phyloP scores from a whole-genome alignment of 2,888 invertebrate species.

The Drosophila sordidapex region DNA sequence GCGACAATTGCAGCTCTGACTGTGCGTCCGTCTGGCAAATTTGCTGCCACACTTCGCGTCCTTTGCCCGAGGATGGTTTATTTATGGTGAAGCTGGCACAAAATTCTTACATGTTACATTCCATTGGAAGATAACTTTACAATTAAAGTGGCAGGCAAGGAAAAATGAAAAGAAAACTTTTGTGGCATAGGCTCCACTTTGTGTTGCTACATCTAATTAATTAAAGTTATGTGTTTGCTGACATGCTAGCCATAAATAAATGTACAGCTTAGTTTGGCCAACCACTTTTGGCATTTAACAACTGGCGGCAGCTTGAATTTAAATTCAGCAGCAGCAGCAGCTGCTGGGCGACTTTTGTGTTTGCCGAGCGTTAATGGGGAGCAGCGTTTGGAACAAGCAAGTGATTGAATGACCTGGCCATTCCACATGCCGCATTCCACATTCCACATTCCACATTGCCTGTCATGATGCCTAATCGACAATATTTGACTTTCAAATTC shows the following conservation, averaged over 20 bases:
- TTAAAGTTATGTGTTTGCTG: conserved; percentile 69
- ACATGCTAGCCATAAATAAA: conserved; percentile 62
- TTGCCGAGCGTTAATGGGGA: conserved; percentile 6
- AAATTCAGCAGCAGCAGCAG: conserved; percentile 34
- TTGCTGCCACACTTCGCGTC: conserved; percentile 28
- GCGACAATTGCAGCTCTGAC: conserved; percentile 9
- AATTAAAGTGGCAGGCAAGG: conserved; percentile 47
- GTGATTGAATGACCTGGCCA: conserved; percentile 32
- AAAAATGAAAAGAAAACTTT: not conserved
- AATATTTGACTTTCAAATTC: conserved; percentile 74
- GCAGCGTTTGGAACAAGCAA: conserved; percentile 27
- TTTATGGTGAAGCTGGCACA: conserved; percentile 40
- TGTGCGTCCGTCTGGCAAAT: conserved; percentile 16
- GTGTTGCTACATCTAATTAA: conserved; percentile 72
- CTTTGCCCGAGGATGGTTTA: conserved; percentile 47
- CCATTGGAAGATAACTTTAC: conserved; percentile 53
- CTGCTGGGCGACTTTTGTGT: conserved; percentile 3
- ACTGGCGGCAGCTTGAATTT: conserved; percentile 40
- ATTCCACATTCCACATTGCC: conserved; percentile 22
- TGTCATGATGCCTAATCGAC: conserved; percentile 58
- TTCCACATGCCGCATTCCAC: conserved; percentile 1
- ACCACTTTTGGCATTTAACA: conserved; percentile 19
- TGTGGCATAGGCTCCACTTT: conserved; percentile 30
- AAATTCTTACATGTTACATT: conserved; percentile 45
- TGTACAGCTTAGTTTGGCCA: conserved; percentile 45